Conservation (phyloP, 2,888 invertebrate species). For the Frankliniella intonsa region DNA sequence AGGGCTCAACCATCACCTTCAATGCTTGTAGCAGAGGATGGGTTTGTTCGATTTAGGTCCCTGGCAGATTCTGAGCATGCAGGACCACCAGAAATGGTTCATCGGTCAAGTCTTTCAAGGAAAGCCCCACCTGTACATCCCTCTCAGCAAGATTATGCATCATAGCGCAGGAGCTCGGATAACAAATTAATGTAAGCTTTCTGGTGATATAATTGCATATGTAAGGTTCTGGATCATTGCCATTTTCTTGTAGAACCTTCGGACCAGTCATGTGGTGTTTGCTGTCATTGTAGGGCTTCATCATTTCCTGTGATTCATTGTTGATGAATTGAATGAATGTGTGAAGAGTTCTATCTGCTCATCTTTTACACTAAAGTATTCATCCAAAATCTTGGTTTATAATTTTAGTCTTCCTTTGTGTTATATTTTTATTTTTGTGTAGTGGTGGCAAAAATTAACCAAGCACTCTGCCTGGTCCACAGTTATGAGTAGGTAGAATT, state of each 20-base stretch:
- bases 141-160: slow-evolving; percentile 15
- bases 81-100: slow-evolving; percentile 33
- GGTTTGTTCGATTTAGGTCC: slow-evolving; percentile 78
- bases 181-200: slow-evolving; percentile 3
- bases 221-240: neutral
- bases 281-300: neutral
- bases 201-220: slow-evolving; percentile 6
- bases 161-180: slow-evolving; percentile 20
- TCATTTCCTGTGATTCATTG: no score
- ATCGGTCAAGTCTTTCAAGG: neutral
- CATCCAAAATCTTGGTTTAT: neutral
- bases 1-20: slow-evolving; percentile 46
- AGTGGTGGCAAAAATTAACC: no score
- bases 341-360: neutral
- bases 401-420: neutral
- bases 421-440: no score
- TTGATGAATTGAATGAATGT: no score
- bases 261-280: neutral
- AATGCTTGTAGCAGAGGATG: slow-evolving; percentile 87
- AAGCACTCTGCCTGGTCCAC: no score
- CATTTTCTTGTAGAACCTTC: neutral
- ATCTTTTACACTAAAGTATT: neutral
- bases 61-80: slow-evolving; percentile 50
- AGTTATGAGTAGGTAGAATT: no score
- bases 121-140: slow-evolving; percentile 9